Evolutionary conservation across 2,113 vertebrate genomes (phyloP).

Genomic region (Mungos mungo): DNA sequence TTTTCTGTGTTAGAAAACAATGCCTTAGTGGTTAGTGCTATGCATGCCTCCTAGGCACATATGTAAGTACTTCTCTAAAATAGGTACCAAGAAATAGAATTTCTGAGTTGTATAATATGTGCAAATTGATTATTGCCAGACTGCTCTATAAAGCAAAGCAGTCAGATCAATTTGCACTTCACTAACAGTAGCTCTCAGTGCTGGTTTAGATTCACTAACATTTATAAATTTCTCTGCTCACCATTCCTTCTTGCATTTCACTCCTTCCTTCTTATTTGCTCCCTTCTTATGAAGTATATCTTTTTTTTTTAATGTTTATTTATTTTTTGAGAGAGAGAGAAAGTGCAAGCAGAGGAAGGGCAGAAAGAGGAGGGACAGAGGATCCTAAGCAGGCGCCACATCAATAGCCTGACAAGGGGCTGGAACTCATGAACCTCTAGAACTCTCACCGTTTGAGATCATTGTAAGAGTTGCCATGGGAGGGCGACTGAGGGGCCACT

Average conservation of each 20-base stretch:
- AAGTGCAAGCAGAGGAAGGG: no score
- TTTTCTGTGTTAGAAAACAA: constrained; percentile 8
- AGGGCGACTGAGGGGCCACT: no score
- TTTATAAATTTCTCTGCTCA: background rate
- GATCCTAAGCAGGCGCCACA: no score
- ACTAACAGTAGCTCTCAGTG: background rate
- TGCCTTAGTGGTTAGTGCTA: background rate
- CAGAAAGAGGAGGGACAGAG: no score
- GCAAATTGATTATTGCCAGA: background rate
- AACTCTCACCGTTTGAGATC: no score
- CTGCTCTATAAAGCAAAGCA: background rate
- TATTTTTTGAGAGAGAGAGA: no score
- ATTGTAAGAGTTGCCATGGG: no score
- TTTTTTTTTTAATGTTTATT: background rate
- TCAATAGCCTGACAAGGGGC: no score
- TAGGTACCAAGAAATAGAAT: background rate
- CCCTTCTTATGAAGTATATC: background rate
- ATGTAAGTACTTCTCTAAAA: background rate
- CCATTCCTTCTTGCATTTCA: background rate
- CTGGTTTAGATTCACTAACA: background rate
- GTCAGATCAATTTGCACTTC: background rate
- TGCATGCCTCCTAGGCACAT: background rate
- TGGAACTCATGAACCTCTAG: no score
- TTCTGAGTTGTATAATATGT: background rate
- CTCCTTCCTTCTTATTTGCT: constrained; percentile 6